These are phyloP conservation scores for Chymomyza caudatula DNA, from an alignment of 2,888 invertebrate species.

Conservation along the genomic window DNA sequence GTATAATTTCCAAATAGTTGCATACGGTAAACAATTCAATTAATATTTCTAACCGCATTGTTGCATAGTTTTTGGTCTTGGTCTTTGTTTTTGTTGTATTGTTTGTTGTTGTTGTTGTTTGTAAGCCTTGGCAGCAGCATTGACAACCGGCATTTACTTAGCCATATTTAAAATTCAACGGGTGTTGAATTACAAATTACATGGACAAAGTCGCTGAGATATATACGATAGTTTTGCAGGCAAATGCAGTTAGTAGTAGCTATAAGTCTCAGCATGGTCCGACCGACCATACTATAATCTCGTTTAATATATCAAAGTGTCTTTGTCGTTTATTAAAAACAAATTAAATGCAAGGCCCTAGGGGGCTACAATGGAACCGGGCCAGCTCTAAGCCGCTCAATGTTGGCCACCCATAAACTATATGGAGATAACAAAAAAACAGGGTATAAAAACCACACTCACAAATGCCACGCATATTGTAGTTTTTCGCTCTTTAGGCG, in stretches of 20 bases:
- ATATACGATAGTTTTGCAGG: not conserved
- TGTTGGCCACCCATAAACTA: constrained; percentile 68
- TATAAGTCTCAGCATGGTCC: constrained; percentile 19
- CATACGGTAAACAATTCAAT: constrained; percentile 11
- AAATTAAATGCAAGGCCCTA: constrained; percentile 48
- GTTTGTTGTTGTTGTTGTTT: not conserved
- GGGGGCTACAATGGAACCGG: constrained; percentile 22
- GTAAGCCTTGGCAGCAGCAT: constrained; percentile 6
- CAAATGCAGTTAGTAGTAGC: not conserved
- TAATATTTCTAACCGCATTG: constrained; percentile 17
- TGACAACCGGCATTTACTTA: constrained; percentile 42
- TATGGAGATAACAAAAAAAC: not conserved
- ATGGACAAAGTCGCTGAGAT: constrained; percentile 44
- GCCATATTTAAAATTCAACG: constrained; percentile 44
- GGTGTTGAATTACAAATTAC: constrained; percentile 67
- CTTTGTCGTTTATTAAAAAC: constrained; percentile 61
- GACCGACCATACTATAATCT: constrained; percentile 54
- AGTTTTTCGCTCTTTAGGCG: constrained; percentile 24
- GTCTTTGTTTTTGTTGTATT: not conserved
- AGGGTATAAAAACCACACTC: too few relatives aligned
- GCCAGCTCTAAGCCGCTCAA: too few relatives aligned
- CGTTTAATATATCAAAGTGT: constrained; percentile 44
- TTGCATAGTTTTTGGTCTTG: too few relatives aligned
- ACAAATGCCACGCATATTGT: not conserved
- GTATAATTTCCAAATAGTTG: constrained; percentile 8